phyloP scores from a whole-genome alignment of 2,888 invertebrate species.

The Entomobrya multifasciata region DNA sequence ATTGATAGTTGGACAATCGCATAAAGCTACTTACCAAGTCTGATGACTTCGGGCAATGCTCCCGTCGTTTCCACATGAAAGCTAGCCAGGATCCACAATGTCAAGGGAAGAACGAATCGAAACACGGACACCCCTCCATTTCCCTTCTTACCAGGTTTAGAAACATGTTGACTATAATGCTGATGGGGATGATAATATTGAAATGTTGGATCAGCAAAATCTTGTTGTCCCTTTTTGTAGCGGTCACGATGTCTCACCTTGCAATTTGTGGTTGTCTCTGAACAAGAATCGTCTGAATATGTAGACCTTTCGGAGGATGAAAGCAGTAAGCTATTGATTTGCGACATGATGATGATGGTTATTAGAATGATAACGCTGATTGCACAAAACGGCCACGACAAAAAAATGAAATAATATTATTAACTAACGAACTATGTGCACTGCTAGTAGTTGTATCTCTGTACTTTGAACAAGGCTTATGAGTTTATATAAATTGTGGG shows the following conservation, averaged over 20 bases:
- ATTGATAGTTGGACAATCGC: not conserved
- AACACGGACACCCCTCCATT: constrained; percentile 21
- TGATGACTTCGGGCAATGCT: constrained; percentile 77
- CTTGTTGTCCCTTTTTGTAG: constrained; percentile 38
- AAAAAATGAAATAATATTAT: not conserved
- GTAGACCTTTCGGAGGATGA: constrained; percentile 33
- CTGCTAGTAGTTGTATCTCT: not conserved
- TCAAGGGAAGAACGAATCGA: constrained; percentile 61
- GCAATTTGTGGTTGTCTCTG: not conserved
- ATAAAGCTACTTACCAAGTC: constrained; percentile 74
- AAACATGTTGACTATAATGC: not conserved
- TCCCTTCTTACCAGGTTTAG: constrained; percentile 26
- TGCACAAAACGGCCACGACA: not conserved
- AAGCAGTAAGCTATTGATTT: constrained; percentile 19
- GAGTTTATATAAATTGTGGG: not conserved
- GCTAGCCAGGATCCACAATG: constrained; percentile 60
- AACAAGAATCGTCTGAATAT: constrained; percentile 15
- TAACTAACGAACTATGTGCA: constrained; percentile 37
- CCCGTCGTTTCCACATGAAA: constrained; percentile 56
- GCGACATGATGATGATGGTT: constrained; percentile 13
- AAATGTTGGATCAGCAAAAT: not conserved
- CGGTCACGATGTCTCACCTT: constrained; percentile 24
- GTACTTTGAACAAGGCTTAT: not conserved
- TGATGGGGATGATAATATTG: not conserved
- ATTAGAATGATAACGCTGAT: not conserved